Evolutionary conservation across 1,140 invertebrate genomes (phyloP), one percentile per base, ranked within the genome.

Genomic region (Liolophura sinensis): DNA sequence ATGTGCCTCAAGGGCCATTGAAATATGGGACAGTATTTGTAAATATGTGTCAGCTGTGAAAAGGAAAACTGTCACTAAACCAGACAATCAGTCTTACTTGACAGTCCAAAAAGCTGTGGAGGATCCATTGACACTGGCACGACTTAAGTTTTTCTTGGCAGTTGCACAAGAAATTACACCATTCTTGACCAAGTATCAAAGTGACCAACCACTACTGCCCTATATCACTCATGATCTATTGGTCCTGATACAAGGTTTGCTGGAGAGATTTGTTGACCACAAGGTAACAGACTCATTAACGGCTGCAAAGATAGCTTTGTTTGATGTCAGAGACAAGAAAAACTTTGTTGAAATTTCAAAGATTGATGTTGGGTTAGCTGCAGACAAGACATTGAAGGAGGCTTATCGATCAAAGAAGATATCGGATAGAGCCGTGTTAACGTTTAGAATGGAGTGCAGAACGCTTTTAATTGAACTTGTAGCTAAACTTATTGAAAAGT

Each of bases 181-280:
- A n/a, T 76, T 74, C 55, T 57, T 73, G 9, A 40, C 31, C 7
- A 31, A 24, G 12, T 74, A 59, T 58, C 70, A 68, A 57, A 59
- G 56, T 3, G 56, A 71, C 46, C 22, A 20, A 22, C 67, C 72
- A 24, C 47, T 73, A 24, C 16, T 69, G 4, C 62, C 63, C n/a
- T 69, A 66, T 54, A 15, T 73, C n/a, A n/a, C 14, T n/a, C 12
- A 40, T 40, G 64, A 71, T 22, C 31, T 73, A 7, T n/a, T 31
- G 14, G 14, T 9, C 1, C 1, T 60, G 1, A 49, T 62, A 1
- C 56, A 27, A 46, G 0, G 4, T 27, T 16, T 69, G 0, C 62
- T 72, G 63, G 55, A 46, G 31, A 22, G 55, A 1, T 65, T 65
- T 24, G 20, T 68, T 1, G 66, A 62, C 22, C 16, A 12, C 4